Conservation (phyloP, 1,140 invertebrate species). For the Parasteatoda tepidariorum region DNA sequence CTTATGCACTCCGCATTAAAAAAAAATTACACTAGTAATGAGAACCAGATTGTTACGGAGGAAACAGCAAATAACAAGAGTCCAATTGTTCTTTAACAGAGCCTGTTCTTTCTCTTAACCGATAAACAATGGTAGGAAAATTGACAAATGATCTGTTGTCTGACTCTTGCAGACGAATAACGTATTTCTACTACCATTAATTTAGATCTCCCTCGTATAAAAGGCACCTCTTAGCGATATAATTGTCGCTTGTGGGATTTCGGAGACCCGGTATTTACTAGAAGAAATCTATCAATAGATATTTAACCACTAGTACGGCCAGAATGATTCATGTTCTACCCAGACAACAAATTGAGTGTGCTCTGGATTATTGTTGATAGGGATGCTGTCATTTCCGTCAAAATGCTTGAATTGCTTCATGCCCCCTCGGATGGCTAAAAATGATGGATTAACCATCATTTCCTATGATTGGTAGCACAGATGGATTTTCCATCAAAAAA, state of each 20-base stretch:
- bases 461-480: too few relatives aligned
- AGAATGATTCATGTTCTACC: neutral
- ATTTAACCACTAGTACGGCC: conserved; percentile 1
- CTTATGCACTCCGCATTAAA: too few relatives aligned
- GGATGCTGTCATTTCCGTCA: neutral
- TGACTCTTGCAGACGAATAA: neutral
- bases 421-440: too few relatives aligned
- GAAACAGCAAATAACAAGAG: neutral
- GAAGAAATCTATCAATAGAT: conserved; percentile 44
- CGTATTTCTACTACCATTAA: conserved; percentile 39
- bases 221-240: conserved; percentile 32
- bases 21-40: neutral
- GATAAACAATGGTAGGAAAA: conserved; percentile 18
- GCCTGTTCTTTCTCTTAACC: neutral
- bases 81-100: conserved; percentile 14
- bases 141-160: conserved; percentile 35
- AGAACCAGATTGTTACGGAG: neutral
- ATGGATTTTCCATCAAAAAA: too few relatives aligned
- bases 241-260: neutral
- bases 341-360: neutral
- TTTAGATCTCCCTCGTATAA: conserved; percentile 16
- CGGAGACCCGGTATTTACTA: conserved; percentile 17
- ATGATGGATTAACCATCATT: too few relatives aligned
- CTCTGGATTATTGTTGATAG: neutral
- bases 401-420: too few relatives aligned